phyloP scores from a whole-genome alignment of 2,797 vertebrate species.

The Alauda arvensis region DNA sequence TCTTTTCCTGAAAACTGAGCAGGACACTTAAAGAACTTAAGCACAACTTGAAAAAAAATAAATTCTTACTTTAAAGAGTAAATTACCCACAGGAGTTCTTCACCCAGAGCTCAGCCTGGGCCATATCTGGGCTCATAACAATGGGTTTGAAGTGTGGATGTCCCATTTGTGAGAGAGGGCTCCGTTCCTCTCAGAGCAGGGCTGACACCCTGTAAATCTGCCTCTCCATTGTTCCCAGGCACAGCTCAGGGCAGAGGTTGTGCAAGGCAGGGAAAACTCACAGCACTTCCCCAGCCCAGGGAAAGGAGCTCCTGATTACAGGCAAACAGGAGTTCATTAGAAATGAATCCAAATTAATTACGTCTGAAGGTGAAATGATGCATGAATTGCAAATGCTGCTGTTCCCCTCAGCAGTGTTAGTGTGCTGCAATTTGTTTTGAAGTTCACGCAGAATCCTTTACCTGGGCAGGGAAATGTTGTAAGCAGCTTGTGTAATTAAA shows the following conservation, averaged over 20 bases:
- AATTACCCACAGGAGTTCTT: not conserved
- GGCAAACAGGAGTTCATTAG: not conserved
- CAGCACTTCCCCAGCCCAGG: constrained; percentile 1
- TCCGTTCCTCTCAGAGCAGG: constrained; percentile 20
- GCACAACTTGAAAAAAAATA: not conserved
- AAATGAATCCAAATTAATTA: constrained; percentile 39
- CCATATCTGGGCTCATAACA: constrained; percentile 19
- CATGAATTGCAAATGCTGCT: constrained; percentile 12
- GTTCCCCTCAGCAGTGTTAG: not conserved
- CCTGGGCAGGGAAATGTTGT: not conserved
- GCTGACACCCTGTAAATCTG: constrained; percentile 41
- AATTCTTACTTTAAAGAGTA: constrained; percentile 14
- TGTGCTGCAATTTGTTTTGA: not conserved
- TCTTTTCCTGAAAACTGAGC: not conserved
- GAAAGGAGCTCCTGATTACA: constrained; percentile 5
- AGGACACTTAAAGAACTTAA: not conserved
- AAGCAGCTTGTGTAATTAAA: constrained; percentile 17
- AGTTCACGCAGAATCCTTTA: not conserved
- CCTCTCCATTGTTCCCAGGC: constrained; percentile 9
- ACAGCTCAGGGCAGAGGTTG: constrained; percentile 4
- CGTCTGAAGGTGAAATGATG: not conserved
- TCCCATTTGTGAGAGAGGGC: constrained; percentile 29
- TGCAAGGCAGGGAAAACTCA: not conserved
- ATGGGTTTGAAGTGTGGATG: constrained; percentile 26
- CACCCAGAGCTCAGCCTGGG: constrained; percentile 11